Base-by-base conservation (phyloP, 2,888 invertebrate species). In the Drosophila seclusa region DNA sequence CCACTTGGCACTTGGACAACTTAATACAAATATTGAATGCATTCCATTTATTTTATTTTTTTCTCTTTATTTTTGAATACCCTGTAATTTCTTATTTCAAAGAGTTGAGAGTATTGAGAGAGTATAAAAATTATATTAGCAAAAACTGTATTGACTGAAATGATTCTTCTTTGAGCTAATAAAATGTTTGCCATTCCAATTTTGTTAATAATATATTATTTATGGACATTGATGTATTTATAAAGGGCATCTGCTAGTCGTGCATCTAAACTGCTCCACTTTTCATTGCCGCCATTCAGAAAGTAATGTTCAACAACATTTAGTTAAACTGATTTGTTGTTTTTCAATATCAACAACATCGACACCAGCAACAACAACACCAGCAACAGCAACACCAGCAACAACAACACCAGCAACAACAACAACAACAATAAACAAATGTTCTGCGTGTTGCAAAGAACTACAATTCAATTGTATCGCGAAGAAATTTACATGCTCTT, bases 321-420 rank as follows among this genome's bases (percentile, higher is more conserved):
- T 87, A 78, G 83, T 83, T 81, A 69, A 73, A 83, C 87, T 87
- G 82, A 83, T 83, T 65, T 74, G 50, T 48, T 57, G 64, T 24
- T 42, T 40, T 49, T 49, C 48, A 36, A n/a, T 21, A 55, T 11
- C 67, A 50, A 31, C 34, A n/a, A 52, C 60, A 60, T 52, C 21
- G 60, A 38, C 72, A 42, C 32, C 65, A 53, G 38, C 38, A 36
- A 5, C 36, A 60, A 5, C 60, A 31, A 36, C 27, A 13, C 18
- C 63, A 36, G 6, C 42, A 34, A n/a, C 27, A 27, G 0, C 27
- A 27, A 27, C 27, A 27, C 5, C 27, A 5, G 5, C 5, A 1
- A 27, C 34, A 59, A 5, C 60, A 24, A 29, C 27, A 24, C 24
- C 55, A 32, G n/a, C 24, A 34, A 18, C 31, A 32, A 21, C 31